Evolutionary conservation across 2,797 vertebrate species (phyloP).

Genomic region (Acrossocheilus fasciatus): DNA sequence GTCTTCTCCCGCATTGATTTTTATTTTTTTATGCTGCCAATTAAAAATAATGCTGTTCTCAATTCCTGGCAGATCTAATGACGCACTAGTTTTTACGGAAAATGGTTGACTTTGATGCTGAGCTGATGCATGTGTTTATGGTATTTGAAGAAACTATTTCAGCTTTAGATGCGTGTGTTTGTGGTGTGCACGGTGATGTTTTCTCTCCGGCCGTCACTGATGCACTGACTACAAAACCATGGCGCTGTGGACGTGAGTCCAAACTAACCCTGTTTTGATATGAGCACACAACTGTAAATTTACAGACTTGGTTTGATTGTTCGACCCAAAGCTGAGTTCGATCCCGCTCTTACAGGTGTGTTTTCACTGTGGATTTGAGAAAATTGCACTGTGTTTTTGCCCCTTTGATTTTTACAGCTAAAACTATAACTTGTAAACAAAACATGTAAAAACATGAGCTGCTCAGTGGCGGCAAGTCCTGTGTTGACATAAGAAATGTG

Average conservation of each 20-base stretch:
- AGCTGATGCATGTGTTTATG: constrained; percentile 9
- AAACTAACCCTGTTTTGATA: not conserved
- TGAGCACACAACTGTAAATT: not conserved
- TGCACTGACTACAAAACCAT: not conserved
- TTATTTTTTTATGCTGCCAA: constrained; percentile 25
- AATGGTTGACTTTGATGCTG: not conserved
- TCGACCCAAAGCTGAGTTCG: not conserved
- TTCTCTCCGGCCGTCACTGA: not conserved
- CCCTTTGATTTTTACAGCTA: not conserved
- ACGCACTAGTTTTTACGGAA: not conserved
- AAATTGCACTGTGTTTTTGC: not conserved
- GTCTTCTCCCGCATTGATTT: constrained; percentile 3
- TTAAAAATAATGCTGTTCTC: constrained; percentile 23
- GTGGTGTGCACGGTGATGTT: not conserved
- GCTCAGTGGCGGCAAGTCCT: not conserved
- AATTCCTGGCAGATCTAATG: constrained; percentile 20
- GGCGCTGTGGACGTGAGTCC: not conserved
- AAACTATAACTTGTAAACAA: not conserved
- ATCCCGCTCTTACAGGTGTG: not conserved
- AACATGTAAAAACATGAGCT: not conserved
- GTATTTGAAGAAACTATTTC: constrained; percentile 25
- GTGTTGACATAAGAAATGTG: not conserved
- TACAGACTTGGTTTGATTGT: not conserved
- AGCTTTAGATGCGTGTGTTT: not conserved
- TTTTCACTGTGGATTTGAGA: not conserved